Percentiles rank a stretch among this genome's conserved stretches.
These are phyloP conservation scores for Epirrita christyi DNA, from an alignment of 2,888 invertebrate genomes.

Conservation along the genomic window DNA sequence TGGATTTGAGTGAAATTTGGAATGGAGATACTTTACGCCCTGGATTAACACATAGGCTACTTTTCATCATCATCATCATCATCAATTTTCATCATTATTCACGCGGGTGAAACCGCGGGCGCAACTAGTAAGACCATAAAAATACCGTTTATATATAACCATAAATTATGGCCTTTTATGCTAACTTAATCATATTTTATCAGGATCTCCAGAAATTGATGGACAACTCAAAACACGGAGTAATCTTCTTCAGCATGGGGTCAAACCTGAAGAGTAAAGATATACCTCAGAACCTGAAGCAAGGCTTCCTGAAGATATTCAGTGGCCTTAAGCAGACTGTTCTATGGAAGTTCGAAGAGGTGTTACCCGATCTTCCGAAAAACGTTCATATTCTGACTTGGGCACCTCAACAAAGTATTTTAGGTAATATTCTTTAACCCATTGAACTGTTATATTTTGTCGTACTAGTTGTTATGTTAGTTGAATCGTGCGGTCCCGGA, in stretches of 20 bases:
- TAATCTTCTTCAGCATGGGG: constrained; percentile 67
- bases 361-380: constrained; percentile 53
- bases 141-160: no score
- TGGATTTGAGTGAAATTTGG: no score
- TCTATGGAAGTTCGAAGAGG: constrained; percentile 73
- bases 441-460: not conserved
- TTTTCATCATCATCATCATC: no score
- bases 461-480: not conserved
- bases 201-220: constrained; percentile 57
- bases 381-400: constrained; percentile 72
- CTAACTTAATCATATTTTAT: constrained; percentile 15
- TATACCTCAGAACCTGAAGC: constrained; percentile 48
- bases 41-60: no score
- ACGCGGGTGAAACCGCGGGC: no score
- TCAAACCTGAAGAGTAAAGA: constrained; percentile 55
- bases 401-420: constrained; percentile 63
- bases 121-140: no score
- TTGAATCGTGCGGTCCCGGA: no score
- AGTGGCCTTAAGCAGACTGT: constrained; percentile 67
- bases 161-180: no score
- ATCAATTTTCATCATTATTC: no score
- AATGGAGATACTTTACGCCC: no score
- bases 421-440: constrained; percentile 44
- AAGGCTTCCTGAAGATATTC: constrained; percentile 59
- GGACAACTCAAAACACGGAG: constrained; percentile 56